Conservation (phyloP, 2,113 vertebrate species). For the Empidonax alnorum region DNA sequence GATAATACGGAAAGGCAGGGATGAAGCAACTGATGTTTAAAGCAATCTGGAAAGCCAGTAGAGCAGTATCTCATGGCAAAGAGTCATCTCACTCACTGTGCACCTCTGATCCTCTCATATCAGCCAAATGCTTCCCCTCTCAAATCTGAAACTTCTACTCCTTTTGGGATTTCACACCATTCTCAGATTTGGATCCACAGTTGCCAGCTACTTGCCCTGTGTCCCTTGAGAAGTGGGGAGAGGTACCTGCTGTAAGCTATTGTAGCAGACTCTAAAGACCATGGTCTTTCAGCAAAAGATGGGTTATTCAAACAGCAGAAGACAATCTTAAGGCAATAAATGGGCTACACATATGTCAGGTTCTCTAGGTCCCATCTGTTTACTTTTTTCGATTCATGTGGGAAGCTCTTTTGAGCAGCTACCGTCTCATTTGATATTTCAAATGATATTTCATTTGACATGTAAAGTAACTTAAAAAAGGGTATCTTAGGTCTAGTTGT, state of each 20-base stretch:
- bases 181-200: background rate
- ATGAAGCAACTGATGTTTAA: background rate
- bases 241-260: background rate
- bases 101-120: background rate
- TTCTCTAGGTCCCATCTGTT: background rate
- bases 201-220: background rate
- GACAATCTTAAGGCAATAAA: background rate
- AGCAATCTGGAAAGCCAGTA: background rate
- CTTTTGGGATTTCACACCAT: background rate
- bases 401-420: background rate
- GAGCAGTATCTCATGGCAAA: background rate
- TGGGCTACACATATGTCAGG: background rate
- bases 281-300: background rate
- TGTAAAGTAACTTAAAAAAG: background rate
- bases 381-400: background rate
- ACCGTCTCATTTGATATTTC: background rate
- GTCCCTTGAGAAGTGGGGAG: background rate
- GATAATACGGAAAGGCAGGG: background rate
- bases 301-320: background rate
- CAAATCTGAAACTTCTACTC: background rate
- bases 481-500: background rate
- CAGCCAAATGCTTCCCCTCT: background rate
- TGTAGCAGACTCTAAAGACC: background rate
- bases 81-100: background rate
- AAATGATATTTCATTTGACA: background rate